Evolutionary conservation across 1,140 invertebrate species (phyloP).

Genomic region (Lethrus apterus): DNA sequence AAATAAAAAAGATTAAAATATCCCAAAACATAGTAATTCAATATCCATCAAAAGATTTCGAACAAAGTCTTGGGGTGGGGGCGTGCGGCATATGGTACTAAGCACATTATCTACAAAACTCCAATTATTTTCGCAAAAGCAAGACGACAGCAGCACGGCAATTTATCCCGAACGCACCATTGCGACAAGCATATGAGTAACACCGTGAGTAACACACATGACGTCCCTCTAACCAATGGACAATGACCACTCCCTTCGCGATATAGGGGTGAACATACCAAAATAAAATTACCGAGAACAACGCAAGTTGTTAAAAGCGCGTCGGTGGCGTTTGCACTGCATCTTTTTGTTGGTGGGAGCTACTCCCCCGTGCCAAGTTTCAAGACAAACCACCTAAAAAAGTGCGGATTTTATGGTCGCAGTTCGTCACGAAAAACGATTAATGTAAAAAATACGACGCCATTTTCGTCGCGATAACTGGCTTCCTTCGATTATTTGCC

Average conservation of each 20-base stretch:
- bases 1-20: too few relatives aligned
- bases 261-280: constrained; percentile 19
- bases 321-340: too few relatives aligned
- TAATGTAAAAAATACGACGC: constrained; percentile 24
- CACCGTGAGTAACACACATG: constrained; percentile 13
- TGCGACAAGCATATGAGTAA: constrained; percentile 18
- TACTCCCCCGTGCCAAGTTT: constrained; percentile 14
- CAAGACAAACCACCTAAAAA: constrained; percentile 13
- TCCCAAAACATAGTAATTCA: constrained; percentile 10
- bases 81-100: background rate
- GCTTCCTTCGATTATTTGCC: constrained; percentile 1
- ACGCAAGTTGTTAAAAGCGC: too few relatives aligned
- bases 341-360: too few relatives aligned
- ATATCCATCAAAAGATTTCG: constrained; percentile 5
- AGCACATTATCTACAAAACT: constrained; percentile 12
- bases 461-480: constrained; percentile 24
- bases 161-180: constrained; percentile 17
- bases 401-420: constrained; percentile 22
- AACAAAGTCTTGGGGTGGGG: constrained; percentile 4
- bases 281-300: constrained; percentile 20
- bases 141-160: constrained; percentile 8
- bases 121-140: constrained; percentile 23
- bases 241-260: constrained; percentile 20
- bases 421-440: constrained; percentile 22
- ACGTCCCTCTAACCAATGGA: constrained; percentile 15